A percentile compares a stretch with the other conserved stretches of the same genome.
Conservation (phyloP, 1,140 invertebrate genomes). For the Patella vulgata region DNA sequence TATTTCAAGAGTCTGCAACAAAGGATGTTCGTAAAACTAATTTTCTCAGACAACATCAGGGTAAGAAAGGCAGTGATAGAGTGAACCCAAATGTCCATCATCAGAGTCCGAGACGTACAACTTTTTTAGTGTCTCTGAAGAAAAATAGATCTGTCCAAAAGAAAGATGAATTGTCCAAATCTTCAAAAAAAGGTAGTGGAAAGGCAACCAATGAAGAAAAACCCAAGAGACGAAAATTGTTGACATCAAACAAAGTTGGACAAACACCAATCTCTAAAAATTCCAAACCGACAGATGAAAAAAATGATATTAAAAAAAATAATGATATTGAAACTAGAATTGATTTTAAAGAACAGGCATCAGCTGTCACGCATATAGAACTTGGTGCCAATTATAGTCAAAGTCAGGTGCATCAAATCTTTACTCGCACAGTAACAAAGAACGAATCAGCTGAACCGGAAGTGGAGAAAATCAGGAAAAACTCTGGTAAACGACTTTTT, state of each 20-base stretch:
- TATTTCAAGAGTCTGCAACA: not conserved
- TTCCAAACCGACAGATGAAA: too few relatives aligned
- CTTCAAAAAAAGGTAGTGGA: not conserved
- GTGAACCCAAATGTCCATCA: slow-evolving; percentile 3
- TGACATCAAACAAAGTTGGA: too few relatives aligned
- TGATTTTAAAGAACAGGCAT: not conserved
- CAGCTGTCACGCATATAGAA: too few relatives aligned
- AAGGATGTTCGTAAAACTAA: not conserved
- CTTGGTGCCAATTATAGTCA: too few relatives aligned
- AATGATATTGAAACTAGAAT: not conserved
- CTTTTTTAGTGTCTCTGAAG: slow-evolving; percentile 23
- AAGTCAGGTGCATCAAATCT: not conserved
- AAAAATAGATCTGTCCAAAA: slow-evolving; percentile 1
- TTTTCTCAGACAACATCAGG: not conserved
- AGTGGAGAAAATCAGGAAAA: not conserved
- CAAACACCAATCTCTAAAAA: too few relatives aligned
- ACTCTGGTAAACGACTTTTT: not conserved
- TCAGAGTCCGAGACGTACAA: slow-evolving; percentile 38
- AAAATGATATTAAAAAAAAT: not conserved
- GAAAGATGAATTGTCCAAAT: not conserved
- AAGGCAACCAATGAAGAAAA: too few relatives aligned
- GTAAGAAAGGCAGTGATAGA: not conserved
- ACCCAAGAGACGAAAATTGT: too few relatives aligned
- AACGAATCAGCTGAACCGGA: not conserved
- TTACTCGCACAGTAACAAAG: slow-evolving; percentile 1